These are phyloP conservation scores for Limnodromus scolopaceus DNA, from an alignment of 2,797 vertebrate species.

Conservation along the genomic window DNA sequence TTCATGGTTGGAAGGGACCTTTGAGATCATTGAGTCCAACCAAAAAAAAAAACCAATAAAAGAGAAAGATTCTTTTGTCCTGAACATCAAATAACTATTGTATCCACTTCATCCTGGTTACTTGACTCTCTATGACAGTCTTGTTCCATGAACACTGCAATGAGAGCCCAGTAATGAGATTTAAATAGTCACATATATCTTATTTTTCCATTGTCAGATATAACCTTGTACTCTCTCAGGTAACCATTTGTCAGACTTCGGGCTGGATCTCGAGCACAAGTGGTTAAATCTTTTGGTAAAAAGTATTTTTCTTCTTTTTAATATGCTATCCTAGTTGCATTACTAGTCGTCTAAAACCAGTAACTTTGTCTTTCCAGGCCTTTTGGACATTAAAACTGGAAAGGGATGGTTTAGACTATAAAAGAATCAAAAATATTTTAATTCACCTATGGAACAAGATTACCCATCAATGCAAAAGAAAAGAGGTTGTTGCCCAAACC, in stretches of 20 bases:
- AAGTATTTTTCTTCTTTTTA: not conserved
- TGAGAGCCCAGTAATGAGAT: not conserved
- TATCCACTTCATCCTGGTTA: not conserved
- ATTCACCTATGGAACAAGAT: not conserved
- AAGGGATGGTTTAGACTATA: not conserved
- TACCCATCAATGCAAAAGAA: not conserved
- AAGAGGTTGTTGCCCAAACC: not conserved
- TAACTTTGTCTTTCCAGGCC: not conserved
- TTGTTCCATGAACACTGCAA: not conserved
- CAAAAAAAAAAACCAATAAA: no score
- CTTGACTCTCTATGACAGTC: not conserved
- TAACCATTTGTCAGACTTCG: not conserved
- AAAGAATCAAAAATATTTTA: not conserved
- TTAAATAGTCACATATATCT: not conserved
- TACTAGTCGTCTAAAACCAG: not conserved
- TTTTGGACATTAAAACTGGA: not conserved
- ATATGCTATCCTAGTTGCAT: not conserved
- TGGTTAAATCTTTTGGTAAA: not conserved
- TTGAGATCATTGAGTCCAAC: no score
- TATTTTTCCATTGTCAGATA: not conserved
- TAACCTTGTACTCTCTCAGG: rapidly evolving
- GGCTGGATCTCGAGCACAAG: not conserved
- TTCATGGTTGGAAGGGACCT: no score
- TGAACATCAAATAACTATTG: not conserved
- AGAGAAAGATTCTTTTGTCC: not conserved